Conservation (phyloP, 2,113 vertebrate species). For the Phalacrocorax aristotelis region DNA sequence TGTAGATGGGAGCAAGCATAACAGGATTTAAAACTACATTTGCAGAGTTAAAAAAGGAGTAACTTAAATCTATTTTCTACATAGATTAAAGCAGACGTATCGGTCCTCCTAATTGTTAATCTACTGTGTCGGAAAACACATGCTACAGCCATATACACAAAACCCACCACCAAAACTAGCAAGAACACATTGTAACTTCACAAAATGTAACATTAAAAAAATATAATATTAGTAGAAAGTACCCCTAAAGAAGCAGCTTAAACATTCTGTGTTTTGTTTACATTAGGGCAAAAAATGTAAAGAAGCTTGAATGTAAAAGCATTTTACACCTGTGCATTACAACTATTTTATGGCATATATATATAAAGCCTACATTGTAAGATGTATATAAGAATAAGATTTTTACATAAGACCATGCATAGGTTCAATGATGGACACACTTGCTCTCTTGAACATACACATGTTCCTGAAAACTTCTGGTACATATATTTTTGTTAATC, state of each 20-base stretch:
- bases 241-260: neutral
- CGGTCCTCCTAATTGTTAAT: accelerated
- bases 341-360: neutral
- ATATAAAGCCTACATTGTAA: neutral
- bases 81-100: neutral
- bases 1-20: neutral
- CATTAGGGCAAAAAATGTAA: neutral
- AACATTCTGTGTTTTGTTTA: neutral
- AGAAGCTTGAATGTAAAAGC: neutral
- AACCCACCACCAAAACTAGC: neutral
- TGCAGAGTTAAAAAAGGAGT: neutral
- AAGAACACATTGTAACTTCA: neutral
- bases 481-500: neutral
- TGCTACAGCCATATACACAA: neutral
- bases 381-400: neutral
- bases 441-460: neutral
- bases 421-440: neutral
- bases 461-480: neutral
- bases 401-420: neutral
- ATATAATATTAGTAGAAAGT: neutral
- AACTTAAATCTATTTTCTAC: neutral
- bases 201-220: neutral
- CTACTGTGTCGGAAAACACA: neutral
- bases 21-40: neutral
- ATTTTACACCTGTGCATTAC: neutral